Percentiles rank a stretch among this genome's conserved stretches.
phyloP scores from a whole-genome alignment of 1,140 invertebrate species.

The Pogonomyrmex barbatus region DNA sequence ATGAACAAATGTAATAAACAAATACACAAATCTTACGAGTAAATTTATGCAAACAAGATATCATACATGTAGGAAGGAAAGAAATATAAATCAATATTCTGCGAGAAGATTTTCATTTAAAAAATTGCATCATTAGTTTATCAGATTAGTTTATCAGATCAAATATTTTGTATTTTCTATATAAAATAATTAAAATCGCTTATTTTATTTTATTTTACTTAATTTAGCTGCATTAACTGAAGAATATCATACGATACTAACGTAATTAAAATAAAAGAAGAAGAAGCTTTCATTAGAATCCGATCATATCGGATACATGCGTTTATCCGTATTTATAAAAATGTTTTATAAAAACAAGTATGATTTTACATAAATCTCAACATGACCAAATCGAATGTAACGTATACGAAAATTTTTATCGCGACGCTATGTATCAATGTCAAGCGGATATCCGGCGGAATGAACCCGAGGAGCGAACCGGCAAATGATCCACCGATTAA shows the following conservation, averaged over 20 bases:
- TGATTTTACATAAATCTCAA: conserved; percentile 28
- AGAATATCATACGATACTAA: not conserved
- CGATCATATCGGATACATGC: not conserved
- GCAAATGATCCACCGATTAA: conserved; percentile 69
- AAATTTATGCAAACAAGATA: not conserved
- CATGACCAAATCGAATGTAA: conserved; percentile 16
- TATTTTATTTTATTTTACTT: not conserved
- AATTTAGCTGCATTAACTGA: not conserved
- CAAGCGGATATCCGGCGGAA: conserved; percentile 61
- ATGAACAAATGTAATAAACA: conserved; percentile 9
- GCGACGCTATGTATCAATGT: conserved; percentile 56
- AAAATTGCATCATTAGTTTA: not conserved
- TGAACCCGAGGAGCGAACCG: conserved; percentile 51
- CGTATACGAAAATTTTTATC: conserved; percentile 50
- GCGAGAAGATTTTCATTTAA: not conserved
- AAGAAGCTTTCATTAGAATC: not conserved
- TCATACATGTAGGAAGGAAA: not conserved
- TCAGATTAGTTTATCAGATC: not conserved
- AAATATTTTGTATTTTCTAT: not conserved
- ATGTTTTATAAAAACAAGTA: conserved; percentile 6
- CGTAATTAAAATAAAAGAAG: conserved; percentile 16
- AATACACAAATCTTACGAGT: not conserved
- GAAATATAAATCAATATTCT: not conserved
- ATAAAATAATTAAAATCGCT: not conserved
- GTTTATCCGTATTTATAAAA: conserved; percentile 5